Percentiles rank a stretch among this genome's conserved stretches.
Evolutionary conservation across 2,113 vertebrate genomes (phyloP).

Genomic region (Nothoprocta perdicaria): DNA sequence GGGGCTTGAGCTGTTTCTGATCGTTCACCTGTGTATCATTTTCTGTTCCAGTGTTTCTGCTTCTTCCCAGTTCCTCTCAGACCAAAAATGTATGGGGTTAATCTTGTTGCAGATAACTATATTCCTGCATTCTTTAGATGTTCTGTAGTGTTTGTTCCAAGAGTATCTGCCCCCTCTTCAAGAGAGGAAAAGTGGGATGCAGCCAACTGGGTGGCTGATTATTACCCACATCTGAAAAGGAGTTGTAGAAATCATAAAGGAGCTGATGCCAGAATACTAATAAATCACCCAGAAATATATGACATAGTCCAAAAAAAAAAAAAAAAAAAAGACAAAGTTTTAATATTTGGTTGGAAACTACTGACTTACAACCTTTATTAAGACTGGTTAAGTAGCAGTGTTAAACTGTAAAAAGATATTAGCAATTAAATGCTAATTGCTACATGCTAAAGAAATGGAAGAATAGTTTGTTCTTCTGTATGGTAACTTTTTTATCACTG

Average conservation of each 20-base stretch:
- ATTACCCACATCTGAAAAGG: not conserved
- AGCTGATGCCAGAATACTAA: not conserved
- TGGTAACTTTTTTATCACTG: conserved; percentile 12
- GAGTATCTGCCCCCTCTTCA: not conserved
- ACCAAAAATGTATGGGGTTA: not conserved
- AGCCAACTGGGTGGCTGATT: not conserved
- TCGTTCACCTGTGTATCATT: not conserved
- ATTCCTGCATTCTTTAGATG: not conserved
- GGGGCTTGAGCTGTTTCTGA: not conserved
- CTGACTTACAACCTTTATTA: not conserved
- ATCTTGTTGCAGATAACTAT: not conserved
- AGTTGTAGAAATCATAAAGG: not conserved
- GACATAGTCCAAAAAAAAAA: not conserved
- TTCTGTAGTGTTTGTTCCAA: not conserved
- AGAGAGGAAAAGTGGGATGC: not conserved
- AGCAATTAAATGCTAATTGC: not conserved
- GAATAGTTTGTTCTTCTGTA: not conserved
- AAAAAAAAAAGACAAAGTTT: not conserved
- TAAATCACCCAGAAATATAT: not conserved
- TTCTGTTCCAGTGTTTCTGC: not conserved
- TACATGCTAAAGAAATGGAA: not conserved
- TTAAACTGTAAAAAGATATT: not conserved
- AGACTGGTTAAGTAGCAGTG: not conserved
- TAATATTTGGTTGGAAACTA: not conserved
- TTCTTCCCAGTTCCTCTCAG: not conserved